Base-by-base conservation (phyloP, 1,140 invertebrate genomes). In the Lasaia peninsularis region DNA sequence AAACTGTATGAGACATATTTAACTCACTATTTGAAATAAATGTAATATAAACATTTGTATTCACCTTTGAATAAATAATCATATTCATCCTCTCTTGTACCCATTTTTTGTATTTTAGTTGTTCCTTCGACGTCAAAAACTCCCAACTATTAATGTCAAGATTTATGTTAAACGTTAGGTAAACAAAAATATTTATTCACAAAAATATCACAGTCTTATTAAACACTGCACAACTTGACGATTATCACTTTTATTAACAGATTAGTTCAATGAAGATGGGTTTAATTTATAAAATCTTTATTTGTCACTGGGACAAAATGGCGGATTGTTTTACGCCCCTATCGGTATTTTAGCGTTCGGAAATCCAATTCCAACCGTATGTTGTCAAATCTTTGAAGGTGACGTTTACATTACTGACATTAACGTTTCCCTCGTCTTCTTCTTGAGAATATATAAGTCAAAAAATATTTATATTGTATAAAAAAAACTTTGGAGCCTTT, bases 1-100 rank as follows among this genome's bases (percentile, higher is more conserved):
- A 60, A 40, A 48, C 21, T 59, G 24, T 51, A 50, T 62, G 57
- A 54, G 54, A 55, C 6, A 16, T 28, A 28, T n/a, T 10, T 20
- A 10, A 12, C 8, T 55, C 31, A 9, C 37, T 2, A 24, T 10
- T 11, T 44, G 10, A 10, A 18, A 44, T 18, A 3, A 44, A 44
- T 20, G 8, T 11, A 44, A 4, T 9, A 20, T 44, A 18, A 10
- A 18, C 5, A 44, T 20, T 44, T 44, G 18, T 20, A 44, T 11
- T 91, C 93, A 99, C 98, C 98, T 98, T 99, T 99, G 92, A 99
- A 99, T 90, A 99, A 95, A 95, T 99, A 99, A 93, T 99, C 98
- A 91, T 99, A 99, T 92, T 99, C 98, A 91, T 99, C 98, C 92
- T 99, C 98, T 92, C 97, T 96, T 91, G 95, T 96, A 90, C 95